A percentile compares a stretch with the other conserved stretches of the same genome.
These are phyloP conservation scores for Ptiloglossa arizonensis DNA, from an alignment of 1,140 invertebrate genomes.

Conservation along the genomic window DNA sequence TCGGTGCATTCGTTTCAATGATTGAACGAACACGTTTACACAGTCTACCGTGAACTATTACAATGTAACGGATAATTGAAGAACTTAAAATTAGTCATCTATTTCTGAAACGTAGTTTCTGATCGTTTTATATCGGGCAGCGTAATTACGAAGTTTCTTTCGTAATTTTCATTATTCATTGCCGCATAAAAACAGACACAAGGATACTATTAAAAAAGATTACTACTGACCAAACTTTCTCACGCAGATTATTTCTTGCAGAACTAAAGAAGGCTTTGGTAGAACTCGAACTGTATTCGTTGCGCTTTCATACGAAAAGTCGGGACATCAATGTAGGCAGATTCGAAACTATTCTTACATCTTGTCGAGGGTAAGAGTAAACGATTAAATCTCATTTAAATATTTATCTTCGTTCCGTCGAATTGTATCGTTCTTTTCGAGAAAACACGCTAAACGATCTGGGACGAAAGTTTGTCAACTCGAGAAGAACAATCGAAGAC, in stretches of 20 bases:
- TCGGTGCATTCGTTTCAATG: not conserved
- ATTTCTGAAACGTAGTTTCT: not conserved
- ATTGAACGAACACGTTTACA: not conserved
- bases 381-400: too few species aligned
- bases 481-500: not conserved
- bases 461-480: not conserved
- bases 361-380: constrained; percentile 59
- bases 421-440: too few species aligned
- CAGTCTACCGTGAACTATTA: not conserved
- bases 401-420: not conserved
- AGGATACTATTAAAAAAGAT: not conserved
- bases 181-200: not conserved
- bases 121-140: not conserved
- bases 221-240: not conserved
- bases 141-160: not conserved
- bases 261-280: constrained; percentile 68
- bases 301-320: constrained; percentile 6
- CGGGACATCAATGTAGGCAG: constrained; percentile 59
- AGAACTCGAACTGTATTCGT: constrained; percentile 51
- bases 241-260: constrained; percentile 37
- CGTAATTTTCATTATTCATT: not conserved
- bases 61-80: not conserved
- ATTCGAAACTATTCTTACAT: constrained; percentile 43
- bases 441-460: too few species aligned
- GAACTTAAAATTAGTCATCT: not conserved